phyloP scores from a whole-genome alignment of 2,113 vertebrate genomes.

The Smithornis capensis region DNA sequence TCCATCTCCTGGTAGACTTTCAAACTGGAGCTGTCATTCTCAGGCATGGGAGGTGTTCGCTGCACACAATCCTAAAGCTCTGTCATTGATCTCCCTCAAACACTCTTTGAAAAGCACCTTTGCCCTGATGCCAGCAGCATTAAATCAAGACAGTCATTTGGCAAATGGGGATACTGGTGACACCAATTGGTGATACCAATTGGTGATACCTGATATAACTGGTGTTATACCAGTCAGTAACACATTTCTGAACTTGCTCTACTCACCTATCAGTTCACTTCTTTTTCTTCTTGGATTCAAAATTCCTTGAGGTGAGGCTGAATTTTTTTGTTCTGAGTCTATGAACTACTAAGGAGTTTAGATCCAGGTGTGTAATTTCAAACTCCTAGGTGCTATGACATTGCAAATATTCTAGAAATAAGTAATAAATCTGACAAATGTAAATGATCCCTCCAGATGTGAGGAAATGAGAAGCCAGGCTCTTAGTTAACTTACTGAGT shows the following conservation, averaged over 20 bases:
- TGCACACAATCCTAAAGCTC: background rate
- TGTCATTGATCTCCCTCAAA: background rate
- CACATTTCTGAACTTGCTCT: background rate
- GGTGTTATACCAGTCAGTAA: background rate
- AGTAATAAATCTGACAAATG: constrained; percentile 4
- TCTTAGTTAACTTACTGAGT: constrained; percentile 23
- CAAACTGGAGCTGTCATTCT: background rate
- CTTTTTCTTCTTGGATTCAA: background rate
- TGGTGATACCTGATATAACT: no score
- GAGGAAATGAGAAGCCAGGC: constrained; percentile 13
- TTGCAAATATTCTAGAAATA: constrained; percentile 21
- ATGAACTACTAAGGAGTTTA: background rate
- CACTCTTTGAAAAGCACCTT: background rate
- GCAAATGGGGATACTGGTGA: background rate
- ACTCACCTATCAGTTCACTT: background rate
- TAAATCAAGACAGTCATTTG: background rate
- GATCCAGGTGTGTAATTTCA: background rate
- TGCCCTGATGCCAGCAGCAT: background rate
- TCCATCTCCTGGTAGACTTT: background rate
- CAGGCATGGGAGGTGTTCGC: background rate
- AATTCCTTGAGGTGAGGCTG: background rate
- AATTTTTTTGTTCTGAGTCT: background rate
- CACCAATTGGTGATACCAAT: no score
- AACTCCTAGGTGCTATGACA: background rate
- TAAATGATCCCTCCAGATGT: constrained; percentile 17